Evolutionary conservation across 2,797 vertebrate genomes (phyloP), one percentile per base, ranked within the genome.

Genomic region (Syndactyla subalaris): DNA sequence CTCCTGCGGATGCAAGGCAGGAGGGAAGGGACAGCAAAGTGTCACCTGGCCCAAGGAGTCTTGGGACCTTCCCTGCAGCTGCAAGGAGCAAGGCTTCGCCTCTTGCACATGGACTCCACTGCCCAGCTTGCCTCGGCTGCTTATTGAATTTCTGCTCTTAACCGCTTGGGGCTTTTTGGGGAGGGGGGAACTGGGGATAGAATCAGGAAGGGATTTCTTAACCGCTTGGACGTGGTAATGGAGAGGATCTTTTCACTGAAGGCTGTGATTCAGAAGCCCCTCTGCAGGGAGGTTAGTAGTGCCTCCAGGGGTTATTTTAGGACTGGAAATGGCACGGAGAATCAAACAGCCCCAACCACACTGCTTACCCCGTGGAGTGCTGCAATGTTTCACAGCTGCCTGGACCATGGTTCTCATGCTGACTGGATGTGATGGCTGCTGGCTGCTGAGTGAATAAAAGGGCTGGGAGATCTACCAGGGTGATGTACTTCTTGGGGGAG

Each of bases 361-460:
- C 39, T 0, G 0, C n/a, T 51, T 5, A 6, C n/a, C 12, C 46
- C 21, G 18, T 12, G 20, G 49, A 48, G 46, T 8, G 22, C 49
- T 8, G 3, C 4, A 12, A 46, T 22, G 26, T 51, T 72, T 58
- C 22, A 2, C 34, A 34, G 66, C 62, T 80, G 57, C 89, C 67
- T 2, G 4, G 48, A 52, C 19, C 0, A 0, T 1, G 9, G 27
- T 59, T 91, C 73, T 66, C 43, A 23, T 59, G 65, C 54, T 1
- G 11, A 48, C 32, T 76, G 48, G 62, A 62, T 68, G 49, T 26
- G 61, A 57, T 61, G 78, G 78, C 43, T 87, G 61, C 39, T 54
- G 71, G 67, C 54, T 91, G 61, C 19, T 1, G 12, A 58, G 54
- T 8, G 7, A 96, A 96, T 96, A 93, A 96, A 96, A 92, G 51